These are phyloP conservation scores for Agonopterix subpropinquella DNA, from an alignment of 2,888 invertebrate species.

Conservation along the genomic window DNA sequence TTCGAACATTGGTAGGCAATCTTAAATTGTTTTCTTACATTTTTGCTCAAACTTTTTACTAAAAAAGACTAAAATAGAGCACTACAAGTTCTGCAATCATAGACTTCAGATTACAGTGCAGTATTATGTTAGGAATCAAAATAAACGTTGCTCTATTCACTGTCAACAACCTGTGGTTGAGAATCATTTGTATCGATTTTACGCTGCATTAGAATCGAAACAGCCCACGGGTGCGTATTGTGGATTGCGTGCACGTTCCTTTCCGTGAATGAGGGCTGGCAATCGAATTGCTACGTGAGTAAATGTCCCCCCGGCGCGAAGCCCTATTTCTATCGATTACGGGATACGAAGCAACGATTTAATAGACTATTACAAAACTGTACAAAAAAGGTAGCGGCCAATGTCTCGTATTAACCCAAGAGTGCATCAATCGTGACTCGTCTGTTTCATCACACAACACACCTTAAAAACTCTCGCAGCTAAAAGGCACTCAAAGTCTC, in stretches of 20 bases:
- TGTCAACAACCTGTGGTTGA: neutral
- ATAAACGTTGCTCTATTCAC: neutral
- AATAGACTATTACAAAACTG: slow-evolving; percentile 11
- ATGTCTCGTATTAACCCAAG: no score
- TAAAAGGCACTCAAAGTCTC: neutral
- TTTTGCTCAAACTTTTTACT: no score
- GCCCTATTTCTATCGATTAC: slow-evolving; percentile 35
- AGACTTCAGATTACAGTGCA: no score
- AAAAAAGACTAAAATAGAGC: no score
- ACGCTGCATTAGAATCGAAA: slow-evolving; percentile 21
- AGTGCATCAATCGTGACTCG: slow-evolving; percentile 5
- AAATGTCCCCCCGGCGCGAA: slow-evolving; percentile 37
- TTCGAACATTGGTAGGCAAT: no score
- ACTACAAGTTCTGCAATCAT: no score
- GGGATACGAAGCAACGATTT: slow-evolving; percentile 15
- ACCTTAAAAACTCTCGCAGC: neutral
- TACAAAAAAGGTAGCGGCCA: neutral
- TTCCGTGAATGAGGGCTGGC: slow-evolving; percentile 45
- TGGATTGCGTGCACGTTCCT: slow-evolving; percentile 50
- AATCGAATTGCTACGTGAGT: slow-evolving; percentile 42
- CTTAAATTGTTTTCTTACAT: no score
- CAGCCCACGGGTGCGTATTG: slow-evolving; percentile 30
- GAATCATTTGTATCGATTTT: slow-evolving; percentile 24
- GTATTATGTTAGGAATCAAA: neutral
- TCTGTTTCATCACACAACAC: neutral